Evolutionary conservation across 2,797 vertebrate species (phyloP), one percentile per base, ranked within the genome.

Genomic region (Myioborus melanocephalus): DNA sequence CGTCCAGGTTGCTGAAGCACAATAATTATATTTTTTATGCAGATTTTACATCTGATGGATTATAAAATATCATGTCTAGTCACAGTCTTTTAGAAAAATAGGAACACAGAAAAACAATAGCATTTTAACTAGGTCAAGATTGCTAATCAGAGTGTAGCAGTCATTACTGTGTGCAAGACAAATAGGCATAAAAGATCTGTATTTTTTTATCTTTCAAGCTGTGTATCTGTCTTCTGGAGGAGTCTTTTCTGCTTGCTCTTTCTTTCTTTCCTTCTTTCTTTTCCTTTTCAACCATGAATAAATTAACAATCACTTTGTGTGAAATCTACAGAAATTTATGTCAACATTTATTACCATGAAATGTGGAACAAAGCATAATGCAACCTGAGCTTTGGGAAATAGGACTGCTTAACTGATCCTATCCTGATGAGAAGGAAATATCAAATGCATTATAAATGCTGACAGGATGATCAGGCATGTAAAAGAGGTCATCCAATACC

Each of bases 31-130:
- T 86, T 87, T 94, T 92, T 91, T 73, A 96, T 94, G 95, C 90
- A 97, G 93, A 96, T 96, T 94, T 95, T 95, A 85, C 94, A 97
- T 96, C 95, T 96, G 95, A 96, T 95, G 95, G 84, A 93, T 95
- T 97, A 95, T 76, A 95, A 80, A 96, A 97, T 97, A 97, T 95
- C 91, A 96, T 96, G 97, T 96, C 97, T 96, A 97, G 97, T 75
- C 94, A 94, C 79, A 95, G 90, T 93, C 95, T 97, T 97, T 95
- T 79, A 97, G 95, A 96, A 97, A 72, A 93, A 91, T 53, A 90
- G 75, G 73, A 96, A 93, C 92, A 93, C 71, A 85, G 78, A 83
- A 92, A 93, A 97, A 98, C 96, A 97, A 93, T 87, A 95, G 96
- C 91, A 87, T 77, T 96, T 97, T 95, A 97, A 97, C 94, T 93